Base-by-base conservation (phyloP, 2,113 vertebrate genomes). In the Carassius auratus region DNA sequence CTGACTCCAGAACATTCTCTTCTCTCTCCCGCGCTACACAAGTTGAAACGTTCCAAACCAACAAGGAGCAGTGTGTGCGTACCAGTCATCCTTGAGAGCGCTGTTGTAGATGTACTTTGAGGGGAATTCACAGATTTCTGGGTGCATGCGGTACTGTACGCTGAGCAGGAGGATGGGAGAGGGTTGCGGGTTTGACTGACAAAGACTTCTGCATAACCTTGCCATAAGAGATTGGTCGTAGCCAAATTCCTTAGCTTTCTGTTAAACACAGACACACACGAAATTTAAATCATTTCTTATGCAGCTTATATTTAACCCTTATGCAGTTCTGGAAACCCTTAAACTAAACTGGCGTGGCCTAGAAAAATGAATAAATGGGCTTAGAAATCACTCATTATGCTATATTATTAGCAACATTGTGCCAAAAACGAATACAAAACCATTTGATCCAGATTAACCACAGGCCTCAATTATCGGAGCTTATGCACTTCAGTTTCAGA, bases 131-230 rank as follows among this genome's bases (percentile, higher is more conserved):
- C 96, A 96, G 88, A 97, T 97, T 79, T 96, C 95, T 0, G 96
- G 96, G 82, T 97, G 96, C 96, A 97, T 97, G 64, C 96, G 90
- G 89, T 97, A 97, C 90, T 97, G 96, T 3, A 91, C 3, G 0
- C 91, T 94, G 10, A 97, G 94, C 90, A 96, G 95, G 64, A 96
- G 4, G 0, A 96, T 62, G 0, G 94, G 95, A 50, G 89, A 88
- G 3, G 86, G 0, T 0, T 76, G 88, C 4, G 90, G 0, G 0
- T 84, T 90, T n/a, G 90, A 90, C 23, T 87, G 87, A 7, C 93
- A 91, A 59, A 97, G 90, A 61, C 93, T 91, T 1, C 69, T 91
- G 75, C 88, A 95, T 85, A 97, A 92, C 0, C 96, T 94, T 0
- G 92, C 94, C 95, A 97, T 96, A 90, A 97, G 66, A 0, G 96